A percentile compares a stretch with the other conserved stretches of the same genome.
Evolutionary conservation across 2,113 vertebrate species (phyloP).

Genomic region (Cryptoleucopteryx plumbea): DNA sequence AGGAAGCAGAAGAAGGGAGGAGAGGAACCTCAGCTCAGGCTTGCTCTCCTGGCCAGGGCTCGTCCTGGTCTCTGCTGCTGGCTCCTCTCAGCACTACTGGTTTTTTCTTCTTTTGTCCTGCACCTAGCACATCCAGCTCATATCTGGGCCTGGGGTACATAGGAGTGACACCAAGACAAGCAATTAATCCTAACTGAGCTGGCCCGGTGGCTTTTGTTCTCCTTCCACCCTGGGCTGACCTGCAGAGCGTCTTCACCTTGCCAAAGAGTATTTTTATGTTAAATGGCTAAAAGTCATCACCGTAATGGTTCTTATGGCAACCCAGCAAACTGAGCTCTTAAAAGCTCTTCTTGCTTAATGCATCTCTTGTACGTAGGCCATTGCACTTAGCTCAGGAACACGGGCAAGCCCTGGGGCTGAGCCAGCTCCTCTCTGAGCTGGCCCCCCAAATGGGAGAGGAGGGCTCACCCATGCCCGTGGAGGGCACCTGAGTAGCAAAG

Average conservation of each 20-base stretch:
- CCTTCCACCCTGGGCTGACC: not conserved
- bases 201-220: not conserved
- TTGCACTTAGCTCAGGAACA: not conserved
- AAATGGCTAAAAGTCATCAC: not conserved
- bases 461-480: fast-evolving
- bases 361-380: fast-evolving
- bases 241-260: not conserved
- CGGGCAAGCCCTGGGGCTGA: not conserved
- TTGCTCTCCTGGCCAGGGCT: not conserved
- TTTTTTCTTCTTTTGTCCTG: not conserved
- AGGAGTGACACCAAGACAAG: not conserved
- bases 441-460: not conserved
- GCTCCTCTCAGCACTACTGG: not conserved
- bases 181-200: not conserved
- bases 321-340: not conserved
- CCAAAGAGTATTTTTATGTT: not conserved
- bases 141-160: not conserved
- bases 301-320: not conserved
- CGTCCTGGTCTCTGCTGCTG: not conserved
- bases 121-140: not conserved
- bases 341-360: not conserved
- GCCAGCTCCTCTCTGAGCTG: not conserved
- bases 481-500: not conserved
- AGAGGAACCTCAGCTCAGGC: not conserved
- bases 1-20: not conserved